phyloP scores from a whole-genome alignment of 2,888 invertebrate genomes.

The Marronus borbonicus region DNA sequence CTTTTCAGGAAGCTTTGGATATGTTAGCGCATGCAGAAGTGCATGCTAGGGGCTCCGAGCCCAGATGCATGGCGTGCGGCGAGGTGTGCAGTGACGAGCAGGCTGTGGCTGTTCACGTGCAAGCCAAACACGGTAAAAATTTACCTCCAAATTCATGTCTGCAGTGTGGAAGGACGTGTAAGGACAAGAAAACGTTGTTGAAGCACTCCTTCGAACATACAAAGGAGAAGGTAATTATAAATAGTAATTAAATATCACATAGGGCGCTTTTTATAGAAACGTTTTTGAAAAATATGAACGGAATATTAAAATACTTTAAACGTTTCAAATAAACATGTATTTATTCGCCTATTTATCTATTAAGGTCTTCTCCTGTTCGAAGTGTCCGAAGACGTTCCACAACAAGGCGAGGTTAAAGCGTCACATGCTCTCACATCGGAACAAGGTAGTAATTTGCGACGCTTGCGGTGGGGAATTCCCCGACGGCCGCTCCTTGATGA shows the following conservation, averaged over 20 bases:
- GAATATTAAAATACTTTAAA: too few relatives aligned
- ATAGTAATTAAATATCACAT: too few relatives aligned
- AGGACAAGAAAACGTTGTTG: slow-evolving; percentile 77
- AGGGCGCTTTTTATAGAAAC: too few relatives aligned
- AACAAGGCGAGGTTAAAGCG: slow-evolving; percentile 78
- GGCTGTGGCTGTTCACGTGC: slow-evolving; percentile 77
- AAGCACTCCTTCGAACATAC: slow-evolving; percentile 82
- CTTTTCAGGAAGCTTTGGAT: slow-evolving; percentile 83
- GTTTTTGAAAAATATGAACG: too few relatives aligned
- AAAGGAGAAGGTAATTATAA: slow-evolving; percentile 65
- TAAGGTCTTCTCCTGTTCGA: slow-evolving; percentile 73
- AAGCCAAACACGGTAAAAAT: slow-evolving; percentile 74
- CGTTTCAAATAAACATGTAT: too few relatives aligned
- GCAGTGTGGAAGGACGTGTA: slow-evolving; percentile 79
- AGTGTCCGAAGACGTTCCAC: slow-evolving; percentile 81
- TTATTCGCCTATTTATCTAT: too few relatives aligned
- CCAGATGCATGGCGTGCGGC: slow-evolving; percentile 78
- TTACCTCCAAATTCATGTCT: slow-evolving; percentile 79
- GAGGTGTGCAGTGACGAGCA: slow-evolving; percentile 77
- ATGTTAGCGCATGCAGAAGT: slow-evolving; percentile 85
- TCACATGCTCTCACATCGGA: slow-evolving; percentile 81
- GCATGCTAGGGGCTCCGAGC: slow-evolving; percentile 77
- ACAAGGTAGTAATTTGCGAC: slow-evolving; percentile 80
- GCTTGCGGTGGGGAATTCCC: slow-evolving; percentile 82
- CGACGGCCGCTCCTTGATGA: slow-evolving; percentile 79